Percentiles rank a stretch among this genome's conserved stretches.
phyloP scores from a whole-genome alignment of 2,888 invertebrate species.

The Zhuqinia jingwanae region DNA sequence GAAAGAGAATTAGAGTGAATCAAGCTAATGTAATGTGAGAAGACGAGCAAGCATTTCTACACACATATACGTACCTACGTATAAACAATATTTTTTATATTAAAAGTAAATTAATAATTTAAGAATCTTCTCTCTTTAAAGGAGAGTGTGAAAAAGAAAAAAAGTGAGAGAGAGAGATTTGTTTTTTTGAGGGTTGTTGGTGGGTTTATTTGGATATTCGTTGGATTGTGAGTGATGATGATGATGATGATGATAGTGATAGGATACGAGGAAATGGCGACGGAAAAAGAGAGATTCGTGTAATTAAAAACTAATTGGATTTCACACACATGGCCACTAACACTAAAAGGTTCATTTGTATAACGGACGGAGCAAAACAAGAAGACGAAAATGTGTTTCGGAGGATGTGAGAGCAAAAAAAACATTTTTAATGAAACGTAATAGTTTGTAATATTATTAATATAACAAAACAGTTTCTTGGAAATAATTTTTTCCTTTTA shows the following conservation, averaged over 20 bases:
- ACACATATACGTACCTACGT: too few species aligned
- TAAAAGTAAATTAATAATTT: slow-evolving; percentile 42
- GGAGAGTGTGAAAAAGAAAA: too few species aligned
- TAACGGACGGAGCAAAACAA: neutral
- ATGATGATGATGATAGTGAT: too few species aligned
- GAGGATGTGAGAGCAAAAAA: neutral
- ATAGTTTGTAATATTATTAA: neutral
- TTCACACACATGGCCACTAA: slow-evolving; percentile 4
- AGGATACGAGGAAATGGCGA: neutral
- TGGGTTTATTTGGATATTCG: slow-evolving; percentile 9
- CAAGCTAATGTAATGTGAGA: neutral
- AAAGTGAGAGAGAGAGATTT: neutral
- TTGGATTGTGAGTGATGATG: neutral
- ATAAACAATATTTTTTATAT: slow-evolving; percentile 21
- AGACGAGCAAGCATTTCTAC: neutral
- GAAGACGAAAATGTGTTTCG: slow-evolving; percentile 21
- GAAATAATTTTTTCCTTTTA: too few species aligned
- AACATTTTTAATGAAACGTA: slow-evolving; percentile 19
- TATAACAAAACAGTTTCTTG: too few species aligned
- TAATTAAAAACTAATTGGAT: slow-evolving; percentile 66
- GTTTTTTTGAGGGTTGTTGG: neutral
- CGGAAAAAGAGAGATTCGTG: slow-evolving; percentile 12
- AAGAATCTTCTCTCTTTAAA: neutral
- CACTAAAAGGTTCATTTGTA: neutral
- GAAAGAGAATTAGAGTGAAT: neutral